A percentile compares a stretch with the other conserved stretches of the same genome.
Conservation (phyloP, 2,888 invertebrate genomes). For the Rhopalosiphum nymphaeae region DNA sequence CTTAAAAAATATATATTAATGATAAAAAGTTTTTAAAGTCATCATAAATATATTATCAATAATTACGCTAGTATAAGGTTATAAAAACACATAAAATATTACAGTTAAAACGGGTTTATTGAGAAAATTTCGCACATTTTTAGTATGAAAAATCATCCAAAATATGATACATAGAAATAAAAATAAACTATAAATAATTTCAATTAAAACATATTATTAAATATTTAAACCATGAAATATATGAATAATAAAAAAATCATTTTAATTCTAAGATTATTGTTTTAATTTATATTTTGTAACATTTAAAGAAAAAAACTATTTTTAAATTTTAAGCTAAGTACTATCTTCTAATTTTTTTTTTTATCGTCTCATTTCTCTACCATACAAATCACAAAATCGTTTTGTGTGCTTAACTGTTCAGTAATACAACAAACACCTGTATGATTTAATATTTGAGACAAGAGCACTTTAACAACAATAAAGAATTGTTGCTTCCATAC, state of each 20-base stretch:
- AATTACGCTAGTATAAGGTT: not conserved
- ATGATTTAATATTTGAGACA: conserved; percentile 30
- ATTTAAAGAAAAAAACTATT: not conserved
- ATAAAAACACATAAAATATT: not conserved
- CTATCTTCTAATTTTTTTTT: not conserved
- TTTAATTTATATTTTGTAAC: not conserved
- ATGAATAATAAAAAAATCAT: not conserved
- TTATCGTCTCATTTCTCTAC: not conserved
- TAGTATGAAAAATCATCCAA: not conserved
- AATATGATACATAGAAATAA: not conserved
- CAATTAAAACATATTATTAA: not conserved
- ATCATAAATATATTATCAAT: not conserved
- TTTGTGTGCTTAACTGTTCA: not conserved
- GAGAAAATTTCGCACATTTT: not conserved
- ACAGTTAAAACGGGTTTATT: not conserved
- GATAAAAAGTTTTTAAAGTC: not conserved
- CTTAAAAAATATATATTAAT: not conserved
- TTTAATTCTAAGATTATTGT: not conserved
- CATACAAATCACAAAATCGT: not conserved
- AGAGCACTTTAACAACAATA: conserved; percentile 24
- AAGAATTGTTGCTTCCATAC: not conserved
- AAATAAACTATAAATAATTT: not conserved
- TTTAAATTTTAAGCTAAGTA: not conserved
- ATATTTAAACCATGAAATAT: not conserved
- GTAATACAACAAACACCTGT: not conserved